Conservation (phyloP, 1,140 invertebrate genomes). For the Nephila pilipes region DNA sequence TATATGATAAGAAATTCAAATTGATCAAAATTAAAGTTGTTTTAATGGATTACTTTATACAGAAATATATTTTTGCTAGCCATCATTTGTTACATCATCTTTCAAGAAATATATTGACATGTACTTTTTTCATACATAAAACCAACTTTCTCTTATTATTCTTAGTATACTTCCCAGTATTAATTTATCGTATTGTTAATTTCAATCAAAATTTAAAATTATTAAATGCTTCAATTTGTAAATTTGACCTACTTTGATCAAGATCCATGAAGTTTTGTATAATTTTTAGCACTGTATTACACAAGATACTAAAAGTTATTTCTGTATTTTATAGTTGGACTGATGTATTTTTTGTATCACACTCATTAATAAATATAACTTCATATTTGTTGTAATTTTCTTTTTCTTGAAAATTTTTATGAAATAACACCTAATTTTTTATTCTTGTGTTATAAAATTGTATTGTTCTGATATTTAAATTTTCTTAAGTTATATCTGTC, state of each 20-base stretch:
- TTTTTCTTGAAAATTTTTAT: not conserved
- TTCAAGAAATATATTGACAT: not conserved
- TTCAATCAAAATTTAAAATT: not conserved
- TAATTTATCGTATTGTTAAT: not conserved
- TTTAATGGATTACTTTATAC: not conserved
- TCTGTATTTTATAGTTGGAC: not conserved
- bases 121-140: not conserved
- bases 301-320: not conserved
- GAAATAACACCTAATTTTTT: too few relatives aligned
- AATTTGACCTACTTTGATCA: not conserved
- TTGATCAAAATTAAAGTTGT: not conserved
- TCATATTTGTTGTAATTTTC: not conserved
- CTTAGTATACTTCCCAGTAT: not conserved
- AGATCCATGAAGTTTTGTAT: not conserved
- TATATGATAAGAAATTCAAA: not conserved
- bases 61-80: too few relatives aligned
- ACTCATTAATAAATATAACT: not conserved
- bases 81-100: not conserved
- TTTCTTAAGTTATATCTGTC: too few relatives aligned
- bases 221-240: not conserved
- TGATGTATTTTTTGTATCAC: constrained; percentile 20
- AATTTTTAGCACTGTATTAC: not conserved
- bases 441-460: too few relatives aligned
- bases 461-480: too few relatives aligned
- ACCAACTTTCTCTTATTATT: not conserved